Evolutionary conservation across 2,888 invertebrate genomes (phyloP), one percentile per base, ranked within the genome.

Genomic region (Alsophila aescularia): DNA sequence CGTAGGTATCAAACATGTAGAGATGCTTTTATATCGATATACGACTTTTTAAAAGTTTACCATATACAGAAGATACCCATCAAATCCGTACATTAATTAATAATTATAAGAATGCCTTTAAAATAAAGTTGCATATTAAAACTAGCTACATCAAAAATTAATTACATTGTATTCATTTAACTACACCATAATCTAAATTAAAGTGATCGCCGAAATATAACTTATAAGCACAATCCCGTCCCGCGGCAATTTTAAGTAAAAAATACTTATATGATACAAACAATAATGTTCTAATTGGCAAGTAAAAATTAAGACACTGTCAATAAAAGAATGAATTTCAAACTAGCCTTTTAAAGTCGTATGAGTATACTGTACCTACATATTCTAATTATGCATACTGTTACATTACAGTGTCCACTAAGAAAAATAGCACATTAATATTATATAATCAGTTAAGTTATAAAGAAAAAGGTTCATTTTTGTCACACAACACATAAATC

Each of bases 271-370:
- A 18, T 43, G 35, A 14, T 15, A 24, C 24, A 8, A 21, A 48
- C 47, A 41, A 52, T 35, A 53, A 52, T 14, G 29, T 15, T 35
- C 37, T 51, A 34, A 59, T 62, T 59, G 56, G 59, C 62, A 55
- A 39, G n/a, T 36, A 16, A 0, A 8, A 4, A 10, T n/a, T 9
- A 8, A 15, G n/a, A 7, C 3, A 8, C 8, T 14, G 15, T 13
- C 6, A 32, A 24, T 24, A 5, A 24, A 24, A 5, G 24, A 24
- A 1, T n/a, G n/a, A 24, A 5, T 13, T 12, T 32, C 13, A 2
- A 13, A 32, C 32, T 32, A 32, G 32, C 32, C 6, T 29, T 29
- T 9, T 8, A 27, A 2, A 29, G 5, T 7, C 2, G 29, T 29
- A 8, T 32, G 32, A 32, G 32, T 32, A 13, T 6, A 21, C 5